Conservation (phyloP, 23 tunicate species). For the Corella eumyota region DNA sequence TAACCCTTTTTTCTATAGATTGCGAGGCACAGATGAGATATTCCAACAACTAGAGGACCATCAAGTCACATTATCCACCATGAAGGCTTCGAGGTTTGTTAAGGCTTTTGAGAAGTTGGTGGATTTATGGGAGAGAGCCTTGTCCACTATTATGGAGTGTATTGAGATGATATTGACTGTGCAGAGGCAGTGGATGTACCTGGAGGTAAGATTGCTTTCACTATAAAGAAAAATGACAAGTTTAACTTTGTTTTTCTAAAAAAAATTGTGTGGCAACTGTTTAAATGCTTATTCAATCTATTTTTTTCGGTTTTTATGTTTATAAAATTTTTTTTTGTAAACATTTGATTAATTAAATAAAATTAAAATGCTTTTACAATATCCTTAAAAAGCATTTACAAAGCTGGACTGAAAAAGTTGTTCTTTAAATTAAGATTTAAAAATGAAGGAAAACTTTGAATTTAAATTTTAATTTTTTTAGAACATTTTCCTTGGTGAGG, state of each 20-base stretch:
- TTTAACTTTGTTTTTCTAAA: too few species aligned
- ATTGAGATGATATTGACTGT: constrained; percentile 95
- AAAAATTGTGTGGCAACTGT: too few species aligned
- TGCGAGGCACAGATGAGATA: constrained; percentile 83
- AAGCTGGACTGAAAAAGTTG: too few species aligned
- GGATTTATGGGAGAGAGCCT: constrained; percentile 79
- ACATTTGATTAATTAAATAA: too few species aligned
- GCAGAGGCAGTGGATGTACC: constrained; percentile 98
- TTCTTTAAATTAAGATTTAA: not conserved
- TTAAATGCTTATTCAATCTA: too few species aligned
- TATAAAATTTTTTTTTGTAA: too few species aligned
- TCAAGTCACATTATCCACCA: constrained; percentile 91
- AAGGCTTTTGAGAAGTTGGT: constrained; percentile 90
- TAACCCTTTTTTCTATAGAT: constrained; percentile 22
- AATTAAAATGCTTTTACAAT: too few species aligned
- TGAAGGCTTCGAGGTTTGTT: constrained; percentile 92
- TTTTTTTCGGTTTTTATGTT: too few species aligned
- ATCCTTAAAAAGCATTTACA: too few species aligned
- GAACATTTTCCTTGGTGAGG: constrained; percentile 97
- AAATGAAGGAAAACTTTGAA: not conserved
- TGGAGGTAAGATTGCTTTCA: constrained; percentile 55
- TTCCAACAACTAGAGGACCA: constrained; percentile 95
- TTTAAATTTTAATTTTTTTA: not conserved
- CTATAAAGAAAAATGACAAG: not conserved
- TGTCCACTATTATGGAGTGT: constrained; percentile 84